A percentile compares a stretch with the other conserved stretches of the same genome.
These are phyloP conservation scores for Conus betulinus DNA, from an alignment of 1,140 invertebrate genomes.

Conservation along the genomic window DNA sequence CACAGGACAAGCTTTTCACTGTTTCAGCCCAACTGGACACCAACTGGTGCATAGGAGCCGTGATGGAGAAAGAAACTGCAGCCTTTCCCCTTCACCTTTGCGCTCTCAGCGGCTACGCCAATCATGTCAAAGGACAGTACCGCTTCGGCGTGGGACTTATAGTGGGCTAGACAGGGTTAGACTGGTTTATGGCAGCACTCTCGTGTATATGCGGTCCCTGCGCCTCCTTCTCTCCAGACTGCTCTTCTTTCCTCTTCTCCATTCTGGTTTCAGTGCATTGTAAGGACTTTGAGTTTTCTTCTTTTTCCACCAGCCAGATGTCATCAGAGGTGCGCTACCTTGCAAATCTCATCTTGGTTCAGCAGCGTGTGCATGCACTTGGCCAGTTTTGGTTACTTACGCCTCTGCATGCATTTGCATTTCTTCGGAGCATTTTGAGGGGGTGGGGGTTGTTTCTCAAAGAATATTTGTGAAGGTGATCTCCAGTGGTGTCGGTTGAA, in stretches of 20 bases:
- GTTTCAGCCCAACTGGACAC: constrained; percentile 84
- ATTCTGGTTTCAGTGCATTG: background rate
- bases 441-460: too few relatives aligned
- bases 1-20: background rate
- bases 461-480: too few relatives aligned
- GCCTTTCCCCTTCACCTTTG: constrained; percentile 92
- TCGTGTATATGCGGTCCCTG: background rate
- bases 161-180: constrained; percentile 66
- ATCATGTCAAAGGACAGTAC: constrained; percentile 82
- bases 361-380: background rate
- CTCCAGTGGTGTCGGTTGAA: too few relatives aligned
- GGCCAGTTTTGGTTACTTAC: background rate
- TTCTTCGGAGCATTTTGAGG: too few relatives aligned
- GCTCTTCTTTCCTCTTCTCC: background rate
- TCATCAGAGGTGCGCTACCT: background rate
- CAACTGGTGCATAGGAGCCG: constrained; percentile 95
- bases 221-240: background rate
- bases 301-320: background rate
- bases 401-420: too few relatives aligned
- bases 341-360: background rate
- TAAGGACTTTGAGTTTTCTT: too few relatives aligned
- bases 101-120: constrained; percentile 94
- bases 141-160: constrained; percentile 77
- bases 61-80: constrained; percentile 95
- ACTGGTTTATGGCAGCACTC: constrained; percentile 9